Conservation (phyloP, 2,888 invertebrate genomes). For the Cenopis cana region DNA sequence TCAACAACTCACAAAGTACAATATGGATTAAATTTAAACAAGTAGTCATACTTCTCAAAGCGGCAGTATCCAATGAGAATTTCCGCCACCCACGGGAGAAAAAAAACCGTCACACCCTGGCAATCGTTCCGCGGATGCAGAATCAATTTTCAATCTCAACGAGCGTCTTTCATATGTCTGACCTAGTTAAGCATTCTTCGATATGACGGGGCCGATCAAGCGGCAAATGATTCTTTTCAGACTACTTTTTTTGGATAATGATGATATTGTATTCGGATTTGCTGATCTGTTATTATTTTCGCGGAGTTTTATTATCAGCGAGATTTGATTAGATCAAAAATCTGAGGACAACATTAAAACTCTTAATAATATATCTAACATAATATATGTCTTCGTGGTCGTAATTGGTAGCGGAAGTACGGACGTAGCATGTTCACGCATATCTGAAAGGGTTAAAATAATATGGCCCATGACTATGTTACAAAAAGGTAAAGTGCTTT, state of each 20-base stretch:
- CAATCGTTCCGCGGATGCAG: slow-evolving; percentile 12
- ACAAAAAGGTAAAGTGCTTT: too few species aligned
- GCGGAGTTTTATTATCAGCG: neutral
- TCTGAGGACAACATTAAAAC: neutral
- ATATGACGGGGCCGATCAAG: slow-evolving; percentile 29
- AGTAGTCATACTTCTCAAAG: too few species aligned
- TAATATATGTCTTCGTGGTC: neutral
- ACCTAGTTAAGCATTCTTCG: slow-evolving; percentile 40
- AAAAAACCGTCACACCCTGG: neutral
- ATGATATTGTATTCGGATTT: neutral
- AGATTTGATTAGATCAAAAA: neutral
- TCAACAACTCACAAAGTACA: too few species aligned
- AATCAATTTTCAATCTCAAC: slow-evolving; percentile 39
- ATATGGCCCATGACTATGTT: too few species aligned
- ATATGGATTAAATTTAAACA: too few species aligned
- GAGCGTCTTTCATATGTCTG: slow-evolving; percentile 40
- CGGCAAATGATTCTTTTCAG: slow-evolving; percentile 33
- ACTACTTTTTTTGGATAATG: neutral
- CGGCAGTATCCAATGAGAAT: too few species aligned
- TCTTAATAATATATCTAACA: neutral
- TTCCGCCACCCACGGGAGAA: too few species aligned
- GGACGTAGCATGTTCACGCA: neutral
- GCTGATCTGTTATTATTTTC: slow-evolving; percentile 4
- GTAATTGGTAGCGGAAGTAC: neutral
- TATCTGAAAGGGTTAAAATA: too few species aligned